Conservation (phyloP, 1,140 invertebrate species). For the Lepidostoma basale region DNA sequence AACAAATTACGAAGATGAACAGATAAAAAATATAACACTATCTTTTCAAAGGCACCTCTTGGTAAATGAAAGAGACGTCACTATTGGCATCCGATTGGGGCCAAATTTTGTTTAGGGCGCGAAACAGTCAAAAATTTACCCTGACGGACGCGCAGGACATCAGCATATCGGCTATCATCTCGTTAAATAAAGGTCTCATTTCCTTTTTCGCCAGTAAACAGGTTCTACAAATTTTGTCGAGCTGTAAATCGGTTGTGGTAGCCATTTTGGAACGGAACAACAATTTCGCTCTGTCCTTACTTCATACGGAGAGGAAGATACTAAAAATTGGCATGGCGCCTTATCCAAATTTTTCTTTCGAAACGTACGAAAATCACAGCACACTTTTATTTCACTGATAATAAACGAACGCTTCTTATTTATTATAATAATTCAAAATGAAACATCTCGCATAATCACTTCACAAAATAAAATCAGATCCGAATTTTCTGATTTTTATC, state of each 20-base stretch:
- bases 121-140: conserved; percentile 52
- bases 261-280: conserved; percentile 33
- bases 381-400: neutral
- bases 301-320: neutral
- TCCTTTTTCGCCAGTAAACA: conserved; percentile 66
- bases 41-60: conserved; percentile 27
- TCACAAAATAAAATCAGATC: conserved; percentile 19
- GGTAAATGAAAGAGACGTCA: conserved; percentile 35
- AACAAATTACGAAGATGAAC: conserved; percentile 54
- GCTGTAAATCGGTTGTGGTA: conserved; percentile 42
- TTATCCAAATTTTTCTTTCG: neutral
- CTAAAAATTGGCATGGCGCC: neutral
- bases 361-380: neutral
- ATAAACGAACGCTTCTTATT: neutral
- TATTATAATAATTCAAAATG: neutral
- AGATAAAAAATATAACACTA: conserved; percentile 47
- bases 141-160: conserved; percentile 65
- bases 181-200: conserved; percentile 66
- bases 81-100: conserved; percentile 10
- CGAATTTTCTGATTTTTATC: conserved; percentile 7
- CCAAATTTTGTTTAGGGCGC: conserved; percentile 47
- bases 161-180: conserved; percentile 66
- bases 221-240: conserved; percentile 67
- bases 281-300: conserved; percentile 20
- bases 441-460: neutral